Evolutionary conservation across 2,888 invertebrate genomes (phyloP).

Genomic region (Drosophila dives): DNA sequence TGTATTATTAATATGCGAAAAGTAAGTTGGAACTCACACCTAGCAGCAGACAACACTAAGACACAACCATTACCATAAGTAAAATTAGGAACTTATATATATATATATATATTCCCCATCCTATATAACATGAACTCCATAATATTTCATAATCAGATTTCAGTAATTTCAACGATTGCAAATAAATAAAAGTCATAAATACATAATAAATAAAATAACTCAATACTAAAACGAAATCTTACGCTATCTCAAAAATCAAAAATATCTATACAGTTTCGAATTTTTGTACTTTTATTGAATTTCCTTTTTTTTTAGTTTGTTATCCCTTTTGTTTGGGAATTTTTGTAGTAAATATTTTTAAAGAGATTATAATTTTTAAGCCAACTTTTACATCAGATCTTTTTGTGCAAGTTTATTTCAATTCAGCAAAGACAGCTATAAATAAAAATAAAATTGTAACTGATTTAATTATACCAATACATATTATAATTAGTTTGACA

Average conservation of each 20-base stretch:
- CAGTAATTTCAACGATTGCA: conserved; percentile 2
- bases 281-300: conserved; percentile 8
- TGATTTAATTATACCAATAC: not conserved
- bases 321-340: conserved; percentile 7
- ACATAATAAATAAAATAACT: not conserved
- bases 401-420: not conserved
- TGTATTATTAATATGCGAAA: conserved; percentile 62
- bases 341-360: not conserved
- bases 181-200: not conserved
- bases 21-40: conserved; percentile 67
- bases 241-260: not conserved
- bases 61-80: conserved; percentile 31
- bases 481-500: not conserved
- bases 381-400: not conserved
- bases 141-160: not conserved
- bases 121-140: not conserved
- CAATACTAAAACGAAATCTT: not conserved
- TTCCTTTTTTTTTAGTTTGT: not conserved
- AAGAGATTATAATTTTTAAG: not conserved
- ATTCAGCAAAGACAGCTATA: not conserved
- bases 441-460: not conserved
- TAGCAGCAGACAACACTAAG: conserved; percentile 60
- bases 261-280: conserved; percentile 1
- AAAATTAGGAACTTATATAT: not conserved
- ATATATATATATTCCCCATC: not conserved